Evolutionary conservation across 2,888 invertebrate species (phyloP).

Genomic region (Pachymerium ferrugineum): DNA sequence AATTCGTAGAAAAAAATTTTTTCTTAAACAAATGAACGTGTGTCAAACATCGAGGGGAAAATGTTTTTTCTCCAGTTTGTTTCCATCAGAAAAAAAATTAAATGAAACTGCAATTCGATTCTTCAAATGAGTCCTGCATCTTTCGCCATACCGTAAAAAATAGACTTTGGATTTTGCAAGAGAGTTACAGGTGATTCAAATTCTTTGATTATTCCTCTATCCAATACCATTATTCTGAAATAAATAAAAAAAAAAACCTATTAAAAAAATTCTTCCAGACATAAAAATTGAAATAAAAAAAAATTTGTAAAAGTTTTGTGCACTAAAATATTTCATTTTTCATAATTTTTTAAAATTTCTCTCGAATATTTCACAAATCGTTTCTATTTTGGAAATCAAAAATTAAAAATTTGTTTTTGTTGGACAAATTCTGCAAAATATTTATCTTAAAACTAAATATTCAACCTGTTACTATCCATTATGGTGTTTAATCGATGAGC

Average conservation of each 20-base stretch:
- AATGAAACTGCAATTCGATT: background rate
- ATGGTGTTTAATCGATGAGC: conserved; percentile 90
- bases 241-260: conserved; percentile 31
- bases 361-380: background rate
- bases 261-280: background rate
- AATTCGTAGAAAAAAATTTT: too few species aligned
- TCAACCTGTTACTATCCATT: conserved; percentile 56
- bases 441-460: background rate
- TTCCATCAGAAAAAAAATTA: background rate
- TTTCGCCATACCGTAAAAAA: conserved; percentile 78
- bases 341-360: background rate
- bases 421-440: background rate
- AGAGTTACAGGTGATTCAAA: conserved; percentile 68
- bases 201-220: conserved; percentile 69
- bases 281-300: background rate
- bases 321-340: background rate
- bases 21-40: too few species aligned
- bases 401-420: too few species aligned
- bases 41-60: too few species aligned
- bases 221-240: conserved; percentile 64
- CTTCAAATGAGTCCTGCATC: conserved; percentile 65
- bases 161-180: conserved; percentile 60
- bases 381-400: too few species aligned
- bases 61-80: too few species aligned
- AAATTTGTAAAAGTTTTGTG: background rate